Base-by-base conservation (phyloP, 2,797 vertebrate genomes). In the Petrocephalus sullivani region DNA sequence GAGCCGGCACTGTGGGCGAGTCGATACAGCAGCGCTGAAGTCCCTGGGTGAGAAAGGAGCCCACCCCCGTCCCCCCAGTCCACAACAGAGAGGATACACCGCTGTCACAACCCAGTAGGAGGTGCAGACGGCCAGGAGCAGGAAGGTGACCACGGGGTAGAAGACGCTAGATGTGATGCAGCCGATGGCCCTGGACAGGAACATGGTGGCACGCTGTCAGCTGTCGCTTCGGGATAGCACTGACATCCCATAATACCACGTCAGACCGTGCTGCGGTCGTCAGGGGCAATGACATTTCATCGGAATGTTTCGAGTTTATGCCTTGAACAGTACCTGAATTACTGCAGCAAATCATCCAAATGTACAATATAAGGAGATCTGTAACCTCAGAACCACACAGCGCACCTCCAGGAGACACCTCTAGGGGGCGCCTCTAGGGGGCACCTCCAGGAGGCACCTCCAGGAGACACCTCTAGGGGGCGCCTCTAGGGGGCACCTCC, bases 111-210 rank as follows among this genome's bases (percentile, higher is more conserved):
- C 97, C 96, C 98, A 97, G 92, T 99, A 99, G 60, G 96, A 96
- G 88, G 99, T 97, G 91, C 98, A 99, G 91, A 99, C 91, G 37
- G 97, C 95, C 91, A 98, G 94, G 58, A 99, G 96, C 88, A 97
- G 89, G 94, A 98, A 99, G 90, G 98, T 99, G 93, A 99, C 90
- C 21, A 98, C 87, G 0, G 98, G 98, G 92, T 98, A 99, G 93
- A 98, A 94, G 90, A 99, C 94, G 0, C 97, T 96, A 28, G 96
- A 96, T 95, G 97, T 98, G 92, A 99, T 96, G 91, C 96, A 96
- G 90, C 97, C 94, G 90, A 98, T 97, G 87, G 98, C 97, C 95
- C 98, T 99, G 86, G 3, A 92, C 92, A 90, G 90, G 86, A 94
- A 93, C 90, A 87, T 87, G 90, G 60, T 90, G 91, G 49, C 2